Evolutionary conservation across 2,888 invertebrate species (phyloP), one percentile per base, ranked within the genome.

Genomic region (Seladonia tumulorum): DNA sequence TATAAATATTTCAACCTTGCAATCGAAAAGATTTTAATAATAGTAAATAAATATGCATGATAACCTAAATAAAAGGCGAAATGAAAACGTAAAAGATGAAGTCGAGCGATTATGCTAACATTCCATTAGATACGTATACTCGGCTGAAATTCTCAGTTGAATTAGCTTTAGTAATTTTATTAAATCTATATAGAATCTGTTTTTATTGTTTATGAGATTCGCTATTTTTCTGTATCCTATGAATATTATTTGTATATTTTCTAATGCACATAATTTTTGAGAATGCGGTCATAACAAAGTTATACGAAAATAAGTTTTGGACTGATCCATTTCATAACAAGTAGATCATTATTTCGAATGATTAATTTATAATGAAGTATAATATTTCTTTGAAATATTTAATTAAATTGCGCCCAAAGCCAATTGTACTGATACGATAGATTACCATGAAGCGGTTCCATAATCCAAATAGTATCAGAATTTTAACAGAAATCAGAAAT

Each of bases 401-500:
- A 68, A 22, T 10, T 22, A 39, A 22, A 68, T 39, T 35, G 5
- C 35, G 22, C 39, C n/a, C 14, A 25, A 1, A 18, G 16, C 4
- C 16, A 71, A 71, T 71, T 25, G 16, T 16, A 16, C 16, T 45
- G n/a, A 45, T 71, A 45, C n/a, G n/a, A 71, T 71, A 7, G 45
- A 71, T 39, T 42, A n/a, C n/a, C 42, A 14, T 42, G 22, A 39
- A 45, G 25, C 25, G 22, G 22, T 39, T 70, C 42, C 45, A 29
- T 45, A 63, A 70, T 70, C 5, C 39, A 29, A 39, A 76, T 63
- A 45, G 25, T 45, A 45, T 45, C 5, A 63, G 76, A 47, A 49
- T 76, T 63, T 76, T 60, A 63, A 39, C 25, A 22, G 75, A n/a
- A 66, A 66, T 29, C 35, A 22, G 35, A n/a, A 66, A 66, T 29